Percentiles rank a stretch among this genome's conserved stretches.
Conservation (phyloP, 2,888 invertebrate genomes). For the Mantis religiosa region DNA sequence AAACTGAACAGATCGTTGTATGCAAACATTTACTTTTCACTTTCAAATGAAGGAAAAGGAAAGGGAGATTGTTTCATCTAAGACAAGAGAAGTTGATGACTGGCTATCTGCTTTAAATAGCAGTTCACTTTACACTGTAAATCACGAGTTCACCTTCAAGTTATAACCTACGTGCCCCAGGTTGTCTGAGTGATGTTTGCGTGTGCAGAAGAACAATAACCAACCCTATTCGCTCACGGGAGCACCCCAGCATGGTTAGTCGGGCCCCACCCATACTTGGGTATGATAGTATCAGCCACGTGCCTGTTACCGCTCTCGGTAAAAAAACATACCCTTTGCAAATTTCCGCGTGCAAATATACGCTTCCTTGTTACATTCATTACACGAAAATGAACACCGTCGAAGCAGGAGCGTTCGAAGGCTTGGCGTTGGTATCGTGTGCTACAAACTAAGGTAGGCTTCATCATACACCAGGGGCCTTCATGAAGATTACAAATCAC, state of each 20-base stretch:
- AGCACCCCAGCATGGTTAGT: neutral
- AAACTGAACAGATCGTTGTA: neutral
- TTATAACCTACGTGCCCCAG: neutral
- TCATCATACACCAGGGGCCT: no score
- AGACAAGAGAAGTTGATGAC: neutral
- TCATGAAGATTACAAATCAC: no score
- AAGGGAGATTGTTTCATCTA: neutral
- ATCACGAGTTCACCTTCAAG: neutral
- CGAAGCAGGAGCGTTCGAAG: neutral
- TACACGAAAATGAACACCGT: neutral
- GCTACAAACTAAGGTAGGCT: no score
- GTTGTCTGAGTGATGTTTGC: neutral
- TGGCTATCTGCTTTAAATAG: neutral
- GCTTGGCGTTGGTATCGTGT: no score
- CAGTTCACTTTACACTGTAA: neutral
- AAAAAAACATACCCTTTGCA: neutral
- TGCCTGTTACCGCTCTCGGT: neutral
- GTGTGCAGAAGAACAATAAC: neutral
- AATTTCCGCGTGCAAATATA: neutral
- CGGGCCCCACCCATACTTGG: neutral
- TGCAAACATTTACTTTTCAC: neutral
- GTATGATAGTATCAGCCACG: neutral
- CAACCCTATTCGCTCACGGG: neutral
- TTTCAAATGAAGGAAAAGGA: neutral
- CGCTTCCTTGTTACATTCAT: neutral